Percentiles rank a stretch among this genome's conserved stretches.
These are phyloP conservation scores for Dolomedes plantarius DNA, from an alignment of 2,888 invertebrate genomes.

Conservation along the genomic window DNA sequence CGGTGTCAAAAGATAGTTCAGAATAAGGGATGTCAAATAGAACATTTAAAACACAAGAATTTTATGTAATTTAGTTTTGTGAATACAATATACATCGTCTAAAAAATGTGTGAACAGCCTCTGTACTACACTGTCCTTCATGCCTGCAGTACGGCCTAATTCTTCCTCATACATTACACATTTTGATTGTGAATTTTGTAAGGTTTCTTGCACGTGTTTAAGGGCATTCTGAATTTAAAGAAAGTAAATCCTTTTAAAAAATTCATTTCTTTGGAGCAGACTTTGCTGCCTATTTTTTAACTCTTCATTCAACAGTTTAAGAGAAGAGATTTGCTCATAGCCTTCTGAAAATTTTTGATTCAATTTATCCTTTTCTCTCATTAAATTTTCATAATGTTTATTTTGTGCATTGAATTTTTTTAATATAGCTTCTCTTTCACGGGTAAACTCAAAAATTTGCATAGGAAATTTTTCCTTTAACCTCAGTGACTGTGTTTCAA, in stretches of 20 bases:
- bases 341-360: slow-evolving; percentile 9
- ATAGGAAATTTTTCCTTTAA: background rate
- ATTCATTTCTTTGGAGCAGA: slow-evolving; percentile 20
- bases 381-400: background rate
- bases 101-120: too few relatives aligned
- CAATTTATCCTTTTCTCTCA: background rate
- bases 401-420: background rate
- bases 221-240: slow-evolving; percentile 17
- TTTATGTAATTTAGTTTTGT: too few relatives aligned
- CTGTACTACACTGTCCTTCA: slow-evolving; percentile 15
- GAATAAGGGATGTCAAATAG: too few relatives aligned
- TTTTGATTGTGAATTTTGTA: slow-evolving; percentile 25
- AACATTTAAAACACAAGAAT: too few relatives aligned
- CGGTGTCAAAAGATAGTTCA: too few relatives aligned
- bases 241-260: background rate
- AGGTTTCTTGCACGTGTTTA: background rate
- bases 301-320: slow-evolving; percentile 2
- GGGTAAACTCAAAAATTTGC: background rate
- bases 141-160: background rate
- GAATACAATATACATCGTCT: too few relatives aligned
- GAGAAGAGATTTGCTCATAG: background rate
- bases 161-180: slow-evolving; percentile 10
- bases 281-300: background rate
- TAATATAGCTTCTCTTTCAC: background rate
- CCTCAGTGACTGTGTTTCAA: background rate